These are phyloP conservation scores for Semotilus atromaculatus DNA, from an alignment of 2,797 vertebrate genomes.

Conservation along the genomic window DNA sequence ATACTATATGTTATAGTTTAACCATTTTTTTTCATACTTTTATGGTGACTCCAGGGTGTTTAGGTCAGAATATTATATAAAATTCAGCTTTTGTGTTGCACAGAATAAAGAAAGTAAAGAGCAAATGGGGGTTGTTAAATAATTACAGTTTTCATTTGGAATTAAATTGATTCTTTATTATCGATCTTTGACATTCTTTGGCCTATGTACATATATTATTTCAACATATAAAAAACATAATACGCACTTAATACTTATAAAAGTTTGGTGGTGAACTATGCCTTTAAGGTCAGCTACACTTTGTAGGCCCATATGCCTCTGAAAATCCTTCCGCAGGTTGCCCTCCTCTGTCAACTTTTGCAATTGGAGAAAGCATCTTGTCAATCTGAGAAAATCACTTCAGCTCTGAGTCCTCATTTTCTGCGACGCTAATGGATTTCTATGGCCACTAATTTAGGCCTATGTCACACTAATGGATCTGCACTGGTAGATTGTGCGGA, in stretches of 20 bases:
- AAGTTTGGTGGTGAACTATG: background rate
- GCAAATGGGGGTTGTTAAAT: no score
- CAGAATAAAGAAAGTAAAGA: background rate
- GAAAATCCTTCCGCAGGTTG: background rate
- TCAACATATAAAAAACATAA: background rate
- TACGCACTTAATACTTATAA: background rate
- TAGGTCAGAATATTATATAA: background rate
- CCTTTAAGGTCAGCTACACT: background rate
- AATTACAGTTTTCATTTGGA: no score
- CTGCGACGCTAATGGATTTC: slow-evolving; percentile 41
- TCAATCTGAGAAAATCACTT: slow-evolving; percentile 36
- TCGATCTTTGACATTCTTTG: background rate
- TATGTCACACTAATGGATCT: slow-evolving; percentile 47
- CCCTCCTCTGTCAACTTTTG: slow-evolving; percentile 7
- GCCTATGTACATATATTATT: background rate
- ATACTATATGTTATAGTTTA: background rate
- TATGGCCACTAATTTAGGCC: slow-evolving; percentile 38
- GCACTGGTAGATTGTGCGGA: slow-evolving; percentile 30
- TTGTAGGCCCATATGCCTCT: background rate
- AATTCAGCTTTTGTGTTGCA: background rate
- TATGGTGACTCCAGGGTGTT: background rate
- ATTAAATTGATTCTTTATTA: background rate
- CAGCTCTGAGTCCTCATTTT: slow-evolving; percentile 35
- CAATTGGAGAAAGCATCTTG: slow-evolving; percentile 38
- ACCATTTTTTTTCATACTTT: background rate